Evolutionary conservation across 2,113 vertebrate species (phyloP).

Genomic region (Passer montanus): DNA sequence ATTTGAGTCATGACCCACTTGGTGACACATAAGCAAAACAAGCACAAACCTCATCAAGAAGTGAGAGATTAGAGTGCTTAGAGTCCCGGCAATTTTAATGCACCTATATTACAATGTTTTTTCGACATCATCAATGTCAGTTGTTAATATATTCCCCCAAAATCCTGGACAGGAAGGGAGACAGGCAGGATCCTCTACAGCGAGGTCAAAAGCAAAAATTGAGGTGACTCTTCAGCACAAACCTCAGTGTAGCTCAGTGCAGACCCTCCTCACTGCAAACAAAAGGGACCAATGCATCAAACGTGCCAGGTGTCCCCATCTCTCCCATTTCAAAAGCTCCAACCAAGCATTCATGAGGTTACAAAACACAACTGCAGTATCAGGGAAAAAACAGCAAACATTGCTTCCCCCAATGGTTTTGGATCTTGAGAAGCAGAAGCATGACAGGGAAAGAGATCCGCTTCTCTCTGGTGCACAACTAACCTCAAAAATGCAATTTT

Average conservation of each 20-base stretch:
- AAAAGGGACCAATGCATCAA: background rate
- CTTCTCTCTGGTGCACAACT: background rate
- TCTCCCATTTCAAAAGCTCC: background rate
- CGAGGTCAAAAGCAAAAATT: background rate
- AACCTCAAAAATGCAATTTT: background rate
- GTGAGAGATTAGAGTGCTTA: background rate
- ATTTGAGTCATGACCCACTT: constrained; percentile 52
- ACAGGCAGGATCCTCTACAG: background rate
- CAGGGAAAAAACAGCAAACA: background rate
- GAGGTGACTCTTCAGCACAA: background rate
- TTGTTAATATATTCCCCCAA: background rate
- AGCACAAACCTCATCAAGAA: constrained; percentile 23
- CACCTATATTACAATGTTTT: background rate
- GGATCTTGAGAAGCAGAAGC: background rate
- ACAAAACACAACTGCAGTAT: background rate
- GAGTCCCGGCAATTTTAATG: background rate
- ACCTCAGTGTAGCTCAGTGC: background rate
- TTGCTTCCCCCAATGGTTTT: background rate
- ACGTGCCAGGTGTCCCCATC: background rate
- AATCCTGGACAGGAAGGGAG: background rate
- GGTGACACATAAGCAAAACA: constrained; percentile 38
- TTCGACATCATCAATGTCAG: background rate
- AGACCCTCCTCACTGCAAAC: background rate
- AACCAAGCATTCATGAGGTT: background rate
- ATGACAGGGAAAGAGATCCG: background rate